Conservation (phyloP, 2,797 vertebrate species). For the Cossypha niveicapilla region DNA sequence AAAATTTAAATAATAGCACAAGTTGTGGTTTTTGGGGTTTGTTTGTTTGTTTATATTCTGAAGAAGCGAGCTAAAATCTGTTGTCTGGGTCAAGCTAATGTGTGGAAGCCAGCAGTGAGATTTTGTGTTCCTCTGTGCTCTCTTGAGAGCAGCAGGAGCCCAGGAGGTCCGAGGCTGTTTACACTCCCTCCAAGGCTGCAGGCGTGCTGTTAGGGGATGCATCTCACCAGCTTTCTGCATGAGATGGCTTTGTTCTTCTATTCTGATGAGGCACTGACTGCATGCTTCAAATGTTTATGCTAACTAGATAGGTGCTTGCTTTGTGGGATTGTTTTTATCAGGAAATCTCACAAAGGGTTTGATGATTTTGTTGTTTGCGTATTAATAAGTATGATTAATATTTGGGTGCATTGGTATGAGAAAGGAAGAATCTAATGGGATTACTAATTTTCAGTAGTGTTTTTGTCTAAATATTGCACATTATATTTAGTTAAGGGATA, state of each 20-base stretch:
- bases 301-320: not conserved
- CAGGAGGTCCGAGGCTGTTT: not conserved
- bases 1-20: not conserved
- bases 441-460: not conserved
- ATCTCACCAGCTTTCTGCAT: not conserved
- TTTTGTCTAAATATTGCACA: not conserved
- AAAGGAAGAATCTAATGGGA: not conserved
- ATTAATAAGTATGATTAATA: not conserved
- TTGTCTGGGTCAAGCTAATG: not conserved
- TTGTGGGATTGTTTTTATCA: not conserved
- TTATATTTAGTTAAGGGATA: not conserved
- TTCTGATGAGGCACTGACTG: constrained; percentile 66
- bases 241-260: constrained; percentile 29
- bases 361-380: not conserved
- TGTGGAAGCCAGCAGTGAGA: not conserved
- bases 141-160: not conserved
- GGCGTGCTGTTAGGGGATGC: not conserved
- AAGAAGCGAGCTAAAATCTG: not conserved
- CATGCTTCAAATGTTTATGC: constrained; percentile 74
- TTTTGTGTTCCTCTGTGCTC: not conserved
- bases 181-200: not conserved
- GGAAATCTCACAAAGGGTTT: not conserved
- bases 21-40: not conserved
- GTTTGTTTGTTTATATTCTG: not conserved
- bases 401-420: not conserved